Evolutionary conservation across 2,113 vertebrate species (phyloP).

Genomic region (Pollachius pollachius): DNA sequence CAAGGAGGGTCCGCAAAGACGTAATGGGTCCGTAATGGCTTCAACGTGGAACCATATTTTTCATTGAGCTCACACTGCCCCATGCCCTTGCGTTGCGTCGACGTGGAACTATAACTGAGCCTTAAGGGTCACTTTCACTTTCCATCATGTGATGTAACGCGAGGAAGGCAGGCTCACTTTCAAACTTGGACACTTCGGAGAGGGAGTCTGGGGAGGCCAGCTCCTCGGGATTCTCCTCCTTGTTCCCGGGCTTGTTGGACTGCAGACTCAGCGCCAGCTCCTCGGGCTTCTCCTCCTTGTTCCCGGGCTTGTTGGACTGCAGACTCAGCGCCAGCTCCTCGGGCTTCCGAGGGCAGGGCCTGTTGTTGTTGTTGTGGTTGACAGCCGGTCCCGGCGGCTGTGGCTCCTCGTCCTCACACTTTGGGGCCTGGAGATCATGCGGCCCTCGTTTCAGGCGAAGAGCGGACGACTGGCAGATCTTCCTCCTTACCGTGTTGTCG

Average conservation of each 20-base stretch:
- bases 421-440: slow-evolving; percentile 20
- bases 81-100: too few relatives aligned
- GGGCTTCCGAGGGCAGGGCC: slow-evolving; percentile 21
- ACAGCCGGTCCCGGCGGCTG: slow-evolving; percentile 18
- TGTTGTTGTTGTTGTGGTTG: slow-evolving; percentile 54
- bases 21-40: too few relatives aligned
- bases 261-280: slow-evolving; percentile 21
- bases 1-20: too few relatives aligned
- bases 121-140: too few relatives aligned
- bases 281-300: slow-evolving; percentile 21
- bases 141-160: too few relatives aligned
- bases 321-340: slow-evolving; percentile 31
- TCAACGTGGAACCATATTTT: too few relatives aligned
- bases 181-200: slow-evolving; percentile 76
- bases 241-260: not conserved
- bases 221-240: slow-evolving; percentile 21
- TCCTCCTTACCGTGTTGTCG: slow-evolving; percentile 71
- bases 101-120: too few relatives aligned
- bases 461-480: slow-evolving; percentile 75
- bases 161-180: slow-evolving; percentile 71
- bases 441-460: slow-evolving; percentile 72
- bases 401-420: slow-evolving; percentile 15
- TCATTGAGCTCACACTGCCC: too few relatives aligned
- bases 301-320: not conserved
- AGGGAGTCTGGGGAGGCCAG: slow-evolving; percentile 37